These are phyloP conservation scores for Ostrea denselamellosa DNA, from an alignment of 1,140 invertebrate genomes.

Conservation along the genomic window DNA sequence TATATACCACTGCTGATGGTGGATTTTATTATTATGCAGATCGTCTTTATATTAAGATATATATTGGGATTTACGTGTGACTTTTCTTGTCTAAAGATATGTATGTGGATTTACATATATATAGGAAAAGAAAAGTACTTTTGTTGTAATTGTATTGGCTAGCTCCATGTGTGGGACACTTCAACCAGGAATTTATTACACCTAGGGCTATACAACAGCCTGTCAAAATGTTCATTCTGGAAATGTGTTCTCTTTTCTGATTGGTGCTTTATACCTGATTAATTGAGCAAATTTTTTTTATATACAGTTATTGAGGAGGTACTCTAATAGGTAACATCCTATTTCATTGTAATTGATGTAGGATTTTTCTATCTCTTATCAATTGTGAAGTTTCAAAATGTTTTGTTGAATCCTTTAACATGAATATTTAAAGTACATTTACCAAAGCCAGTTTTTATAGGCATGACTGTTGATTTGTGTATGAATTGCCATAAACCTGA, in stretches of 20 bases:
- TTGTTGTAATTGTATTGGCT: not conserved
- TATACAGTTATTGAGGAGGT: not conserved
- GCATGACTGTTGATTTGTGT: too few species aligned
- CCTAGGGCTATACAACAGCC: slow-evolving; percentile 1
- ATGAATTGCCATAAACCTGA: too few species aligned
- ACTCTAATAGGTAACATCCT: not conserved
- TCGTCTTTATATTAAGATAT: not conserved
- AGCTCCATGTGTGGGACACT: not conserved
- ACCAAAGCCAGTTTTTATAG: too few species aligned
- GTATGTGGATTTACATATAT: not conserved
- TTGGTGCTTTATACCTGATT: not conserved
- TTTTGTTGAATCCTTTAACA: too few species aligned
- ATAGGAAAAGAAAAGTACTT: not conserved
- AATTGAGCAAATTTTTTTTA: not conserved
- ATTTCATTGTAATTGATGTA: not conserved
- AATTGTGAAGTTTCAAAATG: too few species aligned
- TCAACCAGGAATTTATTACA: not conserved
- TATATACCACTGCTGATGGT: not conserved
- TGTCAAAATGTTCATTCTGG: slow-evolving; percentile 7
- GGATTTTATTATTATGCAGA: not conserved
- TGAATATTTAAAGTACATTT: too few species aligned
- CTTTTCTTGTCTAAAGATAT: not conserved
- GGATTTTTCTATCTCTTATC: not conserved
- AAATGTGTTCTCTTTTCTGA: not conserved
- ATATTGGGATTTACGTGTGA: not conserved